These are phyloP conservation scores for Poliocrania exsul DNA, from an alignment of 2,797 vertebrate species.

Conservation along the genomic window DNA sequence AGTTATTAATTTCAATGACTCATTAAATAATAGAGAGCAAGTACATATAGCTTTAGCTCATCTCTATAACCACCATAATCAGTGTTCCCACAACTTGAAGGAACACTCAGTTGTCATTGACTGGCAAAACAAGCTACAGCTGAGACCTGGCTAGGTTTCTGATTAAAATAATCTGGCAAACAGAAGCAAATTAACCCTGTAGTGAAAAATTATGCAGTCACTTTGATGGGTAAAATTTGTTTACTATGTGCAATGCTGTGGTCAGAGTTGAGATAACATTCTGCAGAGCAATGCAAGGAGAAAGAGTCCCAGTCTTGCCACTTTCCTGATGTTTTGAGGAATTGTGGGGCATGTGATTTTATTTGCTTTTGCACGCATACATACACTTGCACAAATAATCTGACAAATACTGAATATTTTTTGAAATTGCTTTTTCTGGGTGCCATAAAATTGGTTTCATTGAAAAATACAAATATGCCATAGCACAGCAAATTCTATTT, in stretches of 20 bases:
- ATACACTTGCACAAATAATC: not conserved
- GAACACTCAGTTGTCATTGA: constrained; percentile 50
- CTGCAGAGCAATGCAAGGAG: not conserved
- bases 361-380: not conserved
- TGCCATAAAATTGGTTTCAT: not conserved
- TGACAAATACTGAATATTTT: not conserved
- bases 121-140: constrained; percentile 50
- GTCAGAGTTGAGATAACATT: not conserved
- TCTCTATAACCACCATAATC: constrained; percentile 40
- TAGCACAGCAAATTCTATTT: not conserved
- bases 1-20: constrained; percentile 70
- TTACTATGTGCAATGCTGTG: not conserved
- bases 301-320: not conserved
- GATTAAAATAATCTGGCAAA: constrained; percentile 30
- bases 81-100: constrained; percentile 41
- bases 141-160: constrained; percentile 28
- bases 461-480: not conserved
- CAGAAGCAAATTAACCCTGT: constrained; percentile 18
- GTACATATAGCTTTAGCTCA: constrained; percentile 18
- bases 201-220: not conserved
- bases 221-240: not conserved
- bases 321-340: not conserved
- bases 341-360: not conserved
- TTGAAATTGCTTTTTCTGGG: not conserved
- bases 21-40: constrained; percentile 58